Percentiles rank a stretch among this genome's conserved stretches.
phyloP scores from a whole-genome alignment of 2,797 vertebrate genomes.

The Pseudocheirus occidentalis region DNA sequence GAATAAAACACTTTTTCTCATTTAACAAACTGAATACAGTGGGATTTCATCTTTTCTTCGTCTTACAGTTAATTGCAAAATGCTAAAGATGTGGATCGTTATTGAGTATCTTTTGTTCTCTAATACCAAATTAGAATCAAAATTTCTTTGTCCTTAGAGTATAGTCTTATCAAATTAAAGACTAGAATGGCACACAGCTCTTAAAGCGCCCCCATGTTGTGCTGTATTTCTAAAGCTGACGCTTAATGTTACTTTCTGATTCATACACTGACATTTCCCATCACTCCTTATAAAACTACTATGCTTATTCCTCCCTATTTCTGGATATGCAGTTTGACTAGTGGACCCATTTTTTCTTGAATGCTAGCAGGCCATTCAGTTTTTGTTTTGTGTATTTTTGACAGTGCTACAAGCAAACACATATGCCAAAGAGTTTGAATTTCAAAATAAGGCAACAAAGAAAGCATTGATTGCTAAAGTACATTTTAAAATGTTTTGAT shows the following conservation, averaged over 20 bases:
- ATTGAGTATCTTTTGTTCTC: neutral
- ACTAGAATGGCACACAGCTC: neutral
- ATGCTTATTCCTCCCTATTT: neutral
- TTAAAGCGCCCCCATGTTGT: neutral
- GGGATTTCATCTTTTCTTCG: neutral
- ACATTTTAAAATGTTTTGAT: conserved; percentile 19
- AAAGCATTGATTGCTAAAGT: conserved; percentile 23
- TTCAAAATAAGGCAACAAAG: conserved; percentile 39
- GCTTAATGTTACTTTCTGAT: neutral
- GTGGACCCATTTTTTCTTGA: neutral
- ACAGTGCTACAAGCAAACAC: conserved; percentile 2
- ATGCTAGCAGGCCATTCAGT: neutral
- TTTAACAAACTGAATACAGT: neutral
- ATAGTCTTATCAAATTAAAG: neutral
- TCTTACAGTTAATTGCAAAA: neutral
- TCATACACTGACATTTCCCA: conserved; percentile 24
- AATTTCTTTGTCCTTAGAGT: neutral
- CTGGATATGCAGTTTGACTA: neutral
- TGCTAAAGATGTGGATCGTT: neutral
- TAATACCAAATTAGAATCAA: neutral
- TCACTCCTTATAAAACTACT: conserved; percentile 11
- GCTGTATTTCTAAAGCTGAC: conserved; percentile 24
- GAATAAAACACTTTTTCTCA: neutral
- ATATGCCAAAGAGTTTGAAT: conserved; percentile 25
- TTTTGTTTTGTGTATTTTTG: conserved; percentile 33